phyloP scores from a whole-genome alignment of 2,888 invertebrate genomes.

The Barypeithes pellucidus region DNA sequence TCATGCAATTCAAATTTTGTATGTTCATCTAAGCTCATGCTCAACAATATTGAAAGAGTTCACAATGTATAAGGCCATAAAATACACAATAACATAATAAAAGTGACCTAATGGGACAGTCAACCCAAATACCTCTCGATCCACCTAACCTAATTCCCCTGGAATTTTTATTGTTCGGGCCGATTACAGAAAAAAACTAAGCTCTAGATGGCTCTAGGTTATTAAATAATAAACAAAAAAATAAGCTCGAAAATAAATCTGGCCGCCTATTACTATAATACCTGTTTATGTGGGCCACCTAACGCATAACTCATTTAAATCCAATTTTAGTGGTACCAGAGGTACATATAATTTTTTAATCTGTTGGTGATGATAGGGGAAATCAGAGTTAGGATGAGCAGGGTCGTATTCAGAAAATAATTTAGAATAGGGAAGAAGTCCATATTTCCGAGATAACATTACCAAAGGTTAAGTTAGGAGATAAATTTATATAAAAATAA shows the following conservation, averaged over 20 bases:
- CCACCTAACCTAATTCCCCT: constrained; percentile 52
- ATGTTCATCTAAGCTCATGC: not conserved
- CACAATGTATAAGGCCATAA: not conserved
- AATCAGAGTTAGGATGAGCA: too few relatives aligned
- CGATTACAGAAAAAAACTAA: constrained; percentile 37
- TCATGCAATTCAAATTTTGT: not conserved
- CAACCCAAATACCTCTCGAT: constrained; percentile 30
- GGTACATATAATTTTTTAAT: constrained; percentile 43
- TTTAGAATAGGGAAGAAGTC: too few relatives aligned
- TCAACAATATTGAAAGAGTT: not conserved
- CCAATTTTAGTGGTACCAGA: constrained; percentile 42
- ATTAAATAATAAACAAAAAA: constrained; percentile 44
- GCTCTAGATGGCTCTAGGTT: constrained; percentile 36
- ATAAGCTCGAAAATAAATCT: constrained; percentile 22
- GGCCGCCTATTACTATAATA: constrained; percentile 35
- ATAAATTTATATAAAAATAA: too few relatives aligned
- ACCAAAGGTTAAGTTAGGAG: too few relatives aligned
- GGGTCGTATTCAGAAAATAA: too few relatives aligned
- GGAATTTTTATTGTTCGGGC: constrained; percentile 50
- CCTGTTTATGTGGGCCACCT: constrained; percentile 51
- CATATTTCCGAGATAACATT: too few relatives aligned
- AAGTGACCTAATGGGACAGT: constrained; percentile 33
- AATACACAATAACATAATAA: constrained; percentile 4
- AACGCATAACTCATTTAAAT: constrained; percentile 54
- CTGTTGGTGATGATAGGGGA: constrained; percentile 16